phyloP scores from a whole-genome alignment of 1,140 invertebrate genomes.

The Liolophura sinensis region DNA sequence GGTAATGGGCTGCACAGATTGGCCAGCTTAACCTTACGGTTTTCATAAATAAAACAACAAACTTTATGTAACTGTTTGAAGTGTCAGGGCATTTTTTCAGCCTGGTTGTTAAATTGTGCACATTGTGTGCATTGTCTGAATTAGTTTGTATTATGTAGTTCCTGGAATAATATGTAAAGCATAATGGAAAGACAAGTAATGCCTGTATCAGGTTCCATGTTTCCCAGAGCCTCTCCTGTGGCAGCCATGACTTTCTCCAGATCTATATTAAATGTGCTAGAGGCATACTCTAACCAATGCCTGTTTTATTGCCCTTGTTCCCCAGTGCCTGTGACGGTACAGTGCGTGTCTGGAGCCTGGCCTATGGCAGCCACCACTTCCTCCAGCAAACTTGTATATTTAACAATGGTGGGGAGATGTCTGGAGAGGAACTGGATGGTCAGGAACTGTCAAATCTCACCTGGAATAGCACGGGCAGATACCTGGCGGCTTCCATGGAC shows the following conservation, averaged over 20 bases:
- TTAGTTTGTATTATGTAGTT: too few species aligned
- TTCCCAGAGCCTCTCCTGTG: too few species aligned
- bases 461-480: constrained; percentile 64
- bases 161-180: too few species aligned
- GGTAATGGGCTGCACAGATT: constrained; percentile 31
- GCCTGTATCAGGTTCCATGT: too few species aligned
- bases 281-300: background rate
- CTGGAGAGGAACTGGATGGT: constrained; percentile 63
- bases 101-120: background rate
- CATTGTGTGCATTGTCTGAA: too few species aligned
- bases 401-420: constrained; percentile 61
- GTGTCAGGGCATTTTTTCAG: background rate
- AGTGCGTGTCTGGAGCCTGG: constrained; percentile 66
- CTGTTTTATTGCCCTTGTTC: constrained; percentile 19
- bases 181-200: too few species aligned
- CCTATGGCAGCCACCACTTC: constrained; percentile 53
- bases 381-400: constrained; percentile 68
- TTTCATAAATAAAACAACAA: background rate
- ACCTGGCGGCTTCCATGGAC: constrained; percentile 65
- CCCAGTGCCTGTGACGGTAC: constrained; percentile 69
- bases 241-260: too few species aligned
- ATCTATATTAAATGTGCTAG: too few species aligned
- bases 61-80: background rate
- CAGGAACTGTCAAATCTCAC: constrained; percentile 61
- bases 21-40: background rate